Evolutionary conservation across 2,113 vertebrate species (phyloP).

Genomic region (Ptyas mucosa): DNA sequence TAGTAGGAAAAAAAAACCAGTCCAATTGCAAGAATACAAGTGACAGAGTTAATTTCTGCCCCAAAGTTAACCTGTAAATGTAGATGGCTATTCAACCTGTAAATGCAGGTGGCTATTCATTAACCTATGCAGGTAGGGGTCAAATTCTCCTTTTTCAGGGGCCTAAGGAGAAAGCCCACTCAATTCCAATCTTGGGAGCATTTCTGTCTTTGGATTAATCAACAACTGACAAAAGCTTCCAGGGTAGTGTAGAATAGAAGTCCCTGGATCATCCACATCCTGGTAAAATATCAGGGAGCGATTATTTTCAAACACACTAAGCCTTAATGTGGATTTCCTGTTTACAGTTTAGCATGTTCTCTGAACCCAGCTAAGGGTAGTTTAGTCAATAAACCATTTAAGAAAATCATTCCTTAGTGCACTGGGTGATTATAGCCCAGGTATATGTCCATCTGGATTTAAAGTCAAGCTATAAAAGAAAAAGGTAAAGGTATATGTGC

Average conservation of each 20-base stretch:
- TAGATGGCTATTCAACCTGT: constrained; percentile 33
- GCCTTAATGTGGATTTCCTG: not conserved
- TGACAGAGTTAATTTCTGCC: constrained; percentile 4
- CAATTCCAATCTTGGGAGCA: not conserved
- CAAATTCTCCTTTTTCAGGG: constrained; percentile 46
- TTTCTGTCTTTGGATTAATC: constrained; percentile 48
- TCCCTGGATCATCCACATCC: not conserved
- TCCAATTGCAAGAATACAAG: not conserved
- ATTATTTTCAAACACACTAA: not conserved
- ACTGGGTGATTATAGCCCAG: not conserved
- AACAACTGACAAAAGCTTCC: constrained; percentile 31
- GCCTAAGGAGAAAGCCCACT: constrained; percentile 34
- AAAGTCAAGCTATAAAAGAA: not conserved
- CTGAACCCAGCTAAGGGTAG: not conserved
- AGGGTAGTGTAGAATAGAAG: not conserved
- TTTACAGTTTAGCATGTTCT: not conserved
- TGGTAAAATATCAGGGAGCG: not conserved
- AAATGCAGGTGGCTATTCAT: constrained; percentile 58
- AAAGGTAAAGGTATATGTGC: not conserved
- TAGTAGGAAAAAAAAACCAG: constrained; percentile 13
- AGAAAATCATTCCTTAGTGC: not conserved
- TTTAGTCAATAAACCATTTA: not conserved
- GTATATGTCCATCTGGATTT: not conserved
- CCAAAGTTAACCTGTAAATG: constrained; percentile 42
- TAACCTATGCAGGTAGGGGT: constrained; percentile 58